Percentiles rank a stretch among this genome's conserved stretches.
Conservation (phyloP, 2,797 vertebrate species). For the Pipistrellus nathusii region DNA sequence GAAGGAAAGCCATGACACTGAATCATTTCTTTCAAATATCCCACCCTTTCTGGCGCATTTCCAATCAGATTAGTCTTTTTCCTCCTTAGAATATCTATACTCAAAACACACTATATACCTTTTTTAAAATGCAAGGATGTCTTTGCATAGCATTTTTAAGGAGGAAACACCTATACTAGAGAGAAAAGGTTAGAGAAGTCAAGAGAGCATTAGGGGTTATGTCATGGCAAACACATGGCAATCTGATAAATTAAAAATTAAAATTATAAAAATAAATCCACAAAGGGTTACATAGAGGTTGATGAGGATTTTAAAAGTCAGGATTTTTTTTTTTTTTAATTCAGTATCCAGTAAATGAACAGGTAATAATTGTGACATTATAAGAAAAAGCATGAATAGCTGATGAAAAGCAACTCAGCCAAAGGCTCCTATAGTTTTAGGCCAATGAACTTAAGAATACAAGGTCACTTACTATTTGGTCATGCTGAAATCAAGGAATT, state of each 20-base stretch:
- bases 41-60: constrained; percentile 70
- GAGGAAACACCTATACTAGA: neutral
- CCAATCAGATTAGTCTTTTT: constrained; percentile 70
- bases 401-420: neutral
- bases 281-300: neutral
- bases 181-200: constrained; percentile 1
- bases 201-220: neutral
- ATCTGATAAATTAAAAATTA: neutral
- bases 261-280: constrained; percentile 33
- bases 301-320: neutral
- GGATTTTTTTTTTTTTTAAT: neutral
- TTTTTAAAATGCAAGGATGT: constrained; percentile 28
- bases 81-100: constrained; percentile 1
- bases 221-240: neutral
- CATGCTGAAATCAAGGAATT: neutral
- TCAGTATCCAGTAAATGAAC: neutral
- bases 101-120: constrained; percentile 5
- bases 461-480: neutral
- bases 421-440: neutral
- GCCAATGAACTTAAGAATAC: neutral
- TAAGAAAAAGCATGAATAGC: neutral
- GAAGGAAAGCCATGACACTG: constrained; percentile 71
- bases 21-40: constrained; percentile 75
- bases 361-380: neutral
- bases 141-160: constrained; percentile 32